Base-by-base conservation (phyloP, 1,140 invertebrate genomes). In the Coenobita brevimanus region DNA sequence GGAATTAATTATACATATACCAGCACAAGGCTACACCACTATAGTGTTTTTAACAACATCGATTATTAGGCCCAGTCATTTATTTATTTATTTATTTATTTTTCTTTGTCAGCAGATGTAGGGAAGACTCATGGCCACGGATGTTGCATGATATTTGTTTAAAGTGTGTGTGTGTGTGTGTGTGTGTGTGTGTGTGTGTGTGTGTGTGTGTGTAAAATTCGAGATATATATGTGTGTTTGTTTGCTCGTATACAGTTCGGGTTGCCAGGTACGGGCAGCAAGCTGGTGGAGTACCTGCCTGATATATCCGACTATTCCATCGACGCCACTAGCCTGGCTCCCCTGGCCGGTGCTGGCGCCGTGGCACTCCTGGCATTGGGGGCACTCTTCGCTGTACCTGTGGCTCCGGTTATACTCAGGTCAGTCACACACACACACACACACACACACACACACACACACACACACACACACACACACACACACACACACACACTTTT, bases 311-410 rank as follows among this genome's bases (percentile, higher is more conserved):
- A 81, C 1, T 80, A 80, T 43, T 80, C 76, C 27, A 24, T 87
- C n/a, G 78, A 80, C 15, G 36, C 78, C 1, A 54, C 33, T 2
- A 50, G 62, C 41, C 46, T 80, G 17, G 64, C 62, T 1, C 57
- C 43, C 41, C 15, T 67, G 10, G 78, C 76, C 60, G 85, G 85
- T 33, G 85, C 78, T 30, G 76, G 85, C 3, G 64, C 78, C 3
- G 64, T 80, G 46, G 85, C 76, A 0, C 85, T 87, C 24, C 15
- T 87, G 85, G 85, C 85, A 0, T n/a, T 87, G 0, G 78, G 76
- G 46, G 85, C 85, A 17, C 24, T 87, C 15, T 78, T 87, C 36
- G 85, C 85, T 41, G 85, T 81, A 6, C 85, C 85, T 8, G 76
- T 80, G 50, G 85, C 85, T 8, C 85, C 85, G 0, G 38, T 60